Evolutionary conservation across 1,140 invertebrate genomes (phyloP).

Genomic region (Drosophila willistoni): DNA sequence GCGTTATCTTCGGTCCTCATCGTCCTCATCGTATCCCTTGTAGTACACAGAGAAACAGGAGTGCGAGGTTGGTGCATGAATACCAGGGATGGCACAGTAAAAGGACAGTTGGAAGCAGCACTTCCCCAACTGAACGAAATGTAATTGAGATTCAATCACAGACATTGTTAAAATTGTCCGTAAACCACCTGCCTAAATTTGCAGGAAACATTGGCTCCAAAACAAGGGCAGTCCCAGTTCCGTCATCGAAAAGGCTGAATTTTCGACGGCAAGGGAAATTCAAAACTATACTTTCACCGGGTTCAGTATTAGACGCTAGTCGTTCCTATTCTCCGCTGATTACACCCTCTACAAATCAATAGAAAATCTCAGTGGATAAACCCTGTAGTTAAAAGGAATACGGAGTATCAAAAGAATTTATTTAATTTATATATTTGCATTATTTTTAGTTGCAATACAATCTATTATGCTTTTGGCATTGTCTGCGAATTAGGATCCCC

Average conservation of each 20-base stretch:
- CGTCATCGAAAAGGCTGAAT: constrained; percentile 86
- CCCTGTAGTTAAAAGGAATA: neutral
- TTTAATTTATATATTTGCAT: neutral
- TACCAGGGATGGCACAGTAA: constrained; percentile 86
- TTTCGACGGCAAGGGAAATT: constrained; percentile 76
- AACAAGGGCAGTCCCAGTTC: constrained; percentile 86
- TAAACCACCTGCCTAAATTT: constrained; percentile 23
- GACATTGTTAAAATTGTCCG: constrained; percentile 10
- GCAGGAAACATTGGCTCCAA: constrained; percentile 65
- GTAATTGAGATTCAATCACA: constrained; percentile 81
- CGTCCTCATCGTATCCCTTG: constrained; percentile 3
- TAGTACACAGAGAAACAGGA: constrained; percentile 87
- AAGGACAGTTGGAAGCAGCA: constrained; percentile 87
- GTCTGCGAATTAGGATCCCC: neutral
- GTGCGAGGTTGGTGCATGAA: constrained; percentile 90
- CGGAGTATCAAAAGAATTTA: neutral
- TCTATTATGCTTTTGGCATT: neutral
- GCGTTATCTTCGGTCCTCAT: too few relatives aligned
- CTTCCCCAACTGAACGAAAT: constrained; percentile 85
- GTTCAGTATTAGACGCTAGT: constrained; percentile 55
- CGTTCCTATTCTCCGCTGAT: neutral
- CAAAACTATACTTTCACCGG: constrained; percentile 37
- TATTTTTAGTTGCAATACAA: neutral
- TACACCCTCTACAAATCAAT: neutral
- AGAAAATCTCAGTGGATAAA: neutral